A percentile compares a stretch with the other conserved stretches of the same genome.
These are phyloP conservation scores for Chaenodraco wilsoni DNA, from an alignment of 2,797 vertebrate genomes.

Conservation along the genomic window DNA sequence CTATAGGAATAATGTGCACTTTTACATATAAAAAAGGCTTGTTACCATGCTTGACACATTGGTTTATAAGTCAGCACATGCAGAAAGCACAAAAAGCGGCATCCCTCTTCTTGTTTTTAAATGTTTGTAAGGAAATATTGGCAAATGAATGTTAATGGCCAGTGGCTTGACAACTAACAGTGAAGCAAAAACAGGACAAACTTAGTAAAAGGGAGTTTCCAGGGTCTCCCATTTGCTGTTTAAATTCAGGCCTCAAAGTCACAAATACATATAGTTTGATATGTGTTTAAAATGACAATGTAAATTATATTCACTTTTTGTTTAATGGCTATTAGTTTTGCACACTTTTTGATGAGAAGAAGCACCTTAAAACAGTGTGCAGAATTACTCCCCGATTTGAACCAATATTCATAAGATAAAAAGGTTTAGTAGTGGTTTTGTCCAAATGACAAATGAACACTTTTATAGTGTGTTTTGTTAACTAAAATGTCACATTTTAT, in stretches of 20 bases:
- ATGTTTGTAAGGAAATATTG: slow-evolving; percentile 23
- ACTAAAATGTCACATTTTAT: not conserved
- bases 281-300: slow-evolving; percentile 47
- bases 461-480: not conserved
- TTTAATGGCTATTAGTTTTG: not conserved
- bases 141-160: slow-evolving; percentile 23
- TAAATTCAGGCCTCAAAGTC: slow-evolving; percentile 35
- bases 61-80: not conserved
- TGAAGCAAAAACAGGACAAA: slow-evolving; percentile 41
- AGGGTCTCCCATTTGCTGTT: slow-evolving; percentile 53
- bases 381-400: not conserved
- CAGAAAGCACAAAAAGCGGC: not conserved
- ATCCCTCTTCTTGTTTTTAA: slow-evolving; percentile 32
- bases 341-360: not conserved
- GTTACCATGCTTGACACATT: not conserved
- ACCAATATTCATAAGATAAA: slow-evolving; percentile 2
- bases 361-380: not conserved
- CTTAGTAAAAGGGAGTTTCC: slow-evolving; percentile 55
- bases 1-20: not conserved
- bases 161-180: slow-evolving; percentile 20
- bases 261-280: slow-evolving; percentile 22
- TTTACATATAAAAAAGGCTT: not conserved
- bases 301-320: slow-evolving; percentile 5
- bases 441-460: slow-evolving; percentile 1
- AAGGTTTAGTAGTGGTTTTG: slow-evolving; percentile 12